phyloP scores from a whole-genome alignment of 2,113 vertebrate genomes.

The Madoqua kirkii region DNA sequence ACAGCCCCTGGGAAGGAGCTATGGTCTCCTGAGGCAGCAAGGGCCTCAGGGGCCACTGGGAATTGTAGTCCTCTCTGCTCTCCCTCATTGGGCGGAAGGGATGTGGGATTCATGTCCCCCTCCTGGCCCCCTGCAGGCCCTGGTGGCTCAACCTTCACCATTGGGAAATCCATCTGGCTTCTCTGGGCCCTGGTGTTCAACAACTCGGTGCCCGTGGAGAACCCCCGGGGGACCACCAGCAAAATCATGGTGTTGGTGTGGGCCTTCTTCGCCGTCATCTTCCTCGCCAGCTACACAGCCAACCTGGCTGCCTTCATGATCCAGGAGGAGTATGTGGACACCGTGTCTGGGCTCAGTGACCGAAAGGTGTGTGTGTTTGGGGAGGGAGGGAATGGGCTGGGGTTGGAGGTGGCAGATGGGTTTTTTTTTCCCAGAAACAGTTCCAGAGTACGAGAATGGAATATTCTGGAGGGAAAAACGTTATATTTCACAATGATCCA shows the following conservation, averaged over 20 bases:
- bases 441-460: not conserved
- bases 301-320: constrained; percentile 98
- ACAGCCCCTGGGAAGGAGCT: not conserved
- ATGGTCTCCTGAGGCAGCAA: accelerated
- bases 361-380: constrained; percentile 85
- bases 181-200: constrained; percentile 95
- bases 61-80: not conserved
- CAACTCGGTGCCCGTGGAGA: constrained; percentile 96
- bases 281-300: constrained; percentile 96
- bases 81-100: not conserved
- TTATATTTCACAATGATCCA: not conserved
- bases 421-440: not conserved
- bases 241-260: constrained; percentile 98
- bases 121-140: constrained; percentile 60
- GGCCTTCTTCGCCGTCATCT: constrained; percentile 98
- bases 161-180: constrained; percentile 91
- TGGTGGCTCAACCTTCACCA: constrained; percentile 86
- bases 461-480: not conserved
- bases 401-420: not conserved
- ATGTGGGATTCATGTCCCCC: constrained; percentile 8
- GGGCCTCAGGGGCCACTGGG: not conserved
- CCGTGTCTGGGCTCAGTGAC: constrained; percentile 94
- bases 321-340: constrained; percentile 97
- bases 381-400: accelerated
- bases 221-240: constrained; percentile 94